phyloP scores from a whole-genome alignment of 2,113 vertebrate species.

The Pseudorectes ferrugineus region DNA sequence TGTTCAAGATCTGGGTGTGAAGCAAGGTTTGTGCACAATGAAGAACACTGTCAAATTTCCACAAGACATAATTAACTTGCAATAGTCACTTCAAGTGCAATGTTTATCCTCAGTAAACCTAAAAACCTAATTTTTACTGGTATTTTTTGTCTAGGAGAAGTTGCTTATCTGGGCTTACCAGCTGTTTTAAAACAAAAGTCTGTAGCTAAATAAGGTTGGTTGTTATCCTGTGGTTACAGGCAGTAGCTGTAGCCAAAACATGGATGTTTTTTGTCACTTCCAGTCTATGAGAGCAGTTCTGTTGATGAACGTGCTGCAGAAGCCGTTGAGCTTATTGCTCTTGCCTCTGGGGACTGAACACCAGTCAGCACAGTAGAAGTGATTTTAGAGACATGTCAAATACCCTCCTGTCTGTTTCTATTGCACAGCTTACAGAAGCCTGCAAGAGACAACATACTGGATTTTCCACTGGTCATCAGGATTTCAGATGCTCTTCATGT shows the following conservation, averaged over 20 bases:
- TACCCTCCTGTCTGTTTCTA: background rate
- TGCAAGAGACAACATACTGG: background rate
- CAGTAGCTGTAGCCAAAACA: background rate
- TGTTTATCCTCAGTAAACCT: background rate
- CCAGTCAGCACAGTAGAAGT: background rate
- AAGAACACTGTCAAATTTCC: background rate
- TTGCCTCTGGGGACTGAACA: background rate
- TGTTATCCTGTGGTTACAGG: background rate
- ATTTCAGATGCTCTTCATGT: background rate
- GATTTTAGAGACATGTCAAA: background rate
- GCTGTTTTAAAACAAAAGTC: background rate
- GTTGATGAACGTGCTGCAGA: background rate
- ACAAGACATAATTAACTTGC: background rate
- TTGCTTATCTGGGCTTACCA: slow-evolving; percentile 8
- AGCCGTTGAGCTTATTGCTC: background rate
- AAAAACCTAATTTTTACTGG: background rate
- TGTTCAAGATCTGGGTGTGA: background rate
- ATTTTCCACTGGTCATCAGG: background rate
- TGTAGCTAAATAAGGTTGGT: background rate
- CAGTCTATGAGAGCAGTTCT: background rate
- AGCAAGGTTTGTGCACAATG: background rate
- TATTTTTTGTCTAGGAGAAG: background rate
- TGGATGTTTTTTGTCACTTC: background rate
- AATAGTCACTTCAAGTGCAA: background rate
- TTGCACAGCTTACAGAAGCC: background rate